Conservation (phyloP, 2,888 invertebrate genomes). For the Drosophila setosimentum region DNA sequence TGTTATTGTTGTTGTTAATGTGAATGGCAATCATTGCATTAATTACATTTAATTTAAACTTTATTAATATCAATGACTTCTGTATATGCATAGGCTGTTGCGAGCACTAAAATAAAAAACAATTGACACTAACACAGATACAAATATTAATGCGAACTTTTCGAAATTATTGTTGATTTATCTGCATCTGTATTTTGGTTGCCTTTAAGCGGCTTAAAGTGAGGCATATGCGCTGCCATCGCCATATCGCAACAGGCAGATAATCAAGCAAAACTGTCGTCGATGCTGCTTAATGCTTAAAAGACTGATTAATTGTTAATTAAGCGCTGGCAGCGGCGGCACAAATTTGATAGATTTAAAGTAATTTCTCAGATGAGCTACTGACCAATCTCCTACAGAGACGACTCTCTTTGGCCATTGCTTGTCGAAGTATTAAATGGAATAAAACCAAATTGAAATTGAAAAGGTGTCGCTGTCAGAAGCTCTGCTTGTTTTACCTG, state of each 20-base stretch:
- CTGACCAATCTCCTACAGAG: conserved; percentile 15
- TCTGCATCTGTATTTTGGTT: conserved; percentile 9
- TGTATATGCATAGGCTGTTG: conserved; percentile 7
- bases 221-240: conserved; percentile 13
- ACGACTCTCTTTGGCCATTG: conserved; percentile 18
- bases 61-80: conserved; percentile 56
- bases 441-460: conserved; percentile 77
- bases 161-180: conserved; percentile 8
- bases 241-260: conserved; percentile 44
- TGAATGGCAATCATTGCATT: conserved; percentile 58
- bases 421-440: conserved; percentile 67
- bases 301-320: conserved; percentile 53
- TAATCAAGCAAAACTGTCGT: conserved; percentile 41
- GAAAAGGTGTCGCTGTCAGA: conserved; percentile 74
- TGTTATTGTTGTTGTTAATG: not conserved
- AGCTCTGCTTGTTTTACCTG: conserved; percentile 33
- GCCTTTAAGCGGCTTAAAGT: conserved; percentile 45
- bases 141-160: conserved; percentile 15
- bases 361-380: conserved; percentile 58
- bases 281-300: not conserved
- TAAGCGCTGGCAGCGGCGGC: conserved; percentile 42
- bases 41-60: conserved; percentile 75
- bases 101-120: not conserved
- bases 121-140: not conserved
- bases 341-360: conserved; percentile 63